These are phyloP conservation scores for Stichopus horrens DNA, from an alignment of 53 echinoderm and acorn worm species.

Conservation along the genomic window DNA sequence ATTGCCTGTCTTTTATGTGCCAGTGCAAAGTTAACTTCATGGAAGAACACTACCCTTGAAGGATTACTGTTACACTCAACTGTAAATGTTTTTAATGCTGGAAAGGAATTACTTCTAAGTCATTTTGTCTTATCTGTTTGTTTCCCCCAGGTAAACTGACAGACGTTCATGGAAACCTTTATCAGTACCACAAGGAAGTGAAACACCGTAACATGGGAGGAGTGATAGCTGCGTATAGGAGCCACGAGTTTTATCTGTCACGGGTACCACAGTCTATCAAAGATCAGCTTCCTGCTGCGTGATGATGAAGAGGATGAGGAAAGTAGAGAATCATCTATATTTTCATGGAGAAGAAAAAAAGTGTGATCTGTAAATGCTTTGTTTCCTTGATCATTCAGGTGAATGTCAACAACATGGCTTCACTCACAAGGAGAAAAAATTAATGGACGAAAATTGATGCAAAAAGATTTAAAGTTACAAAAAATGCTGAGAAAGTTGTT, in stretches of 20 bases:
- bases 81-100: too few species aligned
- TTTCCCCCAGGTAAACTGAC: slow-evolving; percentile 71
- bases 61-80: too few species aligned
- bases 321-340: neutral
- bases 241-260: slow-evolving; percentile 86
- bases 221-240: slow-evolving; percentile 82
- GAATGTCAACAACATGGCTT: slow-evolving; percentile 9
- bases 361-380: slow-evolving; percentile 25
- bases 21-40: too few species aligned
- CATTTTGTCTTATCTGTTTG: neutral
- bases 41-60: too few species aligned
- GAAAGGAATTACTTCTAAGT: too few species aligned
- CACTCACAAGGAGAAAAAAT: neutral
- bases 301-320: slow-evolving; percentile 19
- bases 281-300: slow-evolving; percentile 60
- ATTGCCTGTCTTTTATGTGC: too few species aligned
- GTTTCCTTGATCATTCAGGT: slow-evolving; percentile 9
- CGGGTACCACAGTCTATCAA: slow-evolving; percentile 79
- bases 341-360: slow-evolving; percentile 13
- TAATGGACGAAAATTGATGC: slow-evolving; percentile 25
- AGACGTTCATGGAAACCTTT: slow-evolving; percentile 81
- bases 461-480: neutral
- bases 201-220: slow-evolving; percentile 88
- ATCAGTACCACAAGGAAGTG: slow-evolving; percentile 85
- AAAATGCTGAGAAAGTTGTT: slow-evolving; percentile 24